phyloP scores from a whole-genome alignment of 2,888 invertebrate species.

The Drosophila cognata region DNA sequence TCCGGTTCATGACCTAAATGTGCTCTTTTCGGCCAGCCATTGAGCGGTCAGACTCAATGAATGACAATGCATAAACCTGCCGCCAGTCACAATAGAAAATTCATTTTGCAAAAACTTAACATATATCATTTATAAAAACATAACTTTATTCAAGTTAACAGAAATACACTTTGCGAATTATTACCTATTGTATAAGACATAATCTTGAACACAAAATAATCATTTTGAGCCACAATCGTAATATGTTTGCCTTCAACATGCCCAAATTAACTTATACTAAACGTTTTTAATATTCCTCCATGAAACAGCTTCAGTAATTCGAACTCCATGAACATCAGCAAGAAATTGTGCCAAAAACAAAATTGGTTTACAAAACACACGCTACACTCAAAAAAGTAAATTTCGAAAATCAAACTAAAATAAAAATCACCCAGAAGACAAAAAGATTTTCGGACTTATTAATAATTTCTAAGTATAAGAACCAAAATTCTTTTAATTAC shows the following conservation, averaged over 20 bases:
- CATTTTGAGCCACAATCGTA: not conserved
- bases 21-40: slow-evolving; percentile 34
- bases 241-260: not conserved
- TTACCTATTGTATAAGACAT: not conserved
- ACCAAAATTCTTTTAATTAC: not conserved
- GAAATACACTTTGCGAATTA: not conserved
- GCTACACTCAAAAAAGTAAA: not conserved
- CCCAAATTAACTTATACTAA: not conserved
- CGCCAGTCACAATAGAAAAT: not conserved
- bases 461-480: not conserved
- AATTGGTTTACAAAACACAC: not conserved
- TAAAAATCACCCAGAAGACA: not conserved
- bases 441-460: not conserved
- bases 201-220: not conserved
- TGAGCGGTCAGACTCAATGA: not conserved
- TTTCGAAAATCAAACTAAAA: not conserved
- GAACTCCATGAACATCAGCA: not conserved
- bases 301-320: not conserved
- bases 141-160: not conserved
- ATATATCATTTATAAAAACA: not conserved
- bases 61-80: not conserved
- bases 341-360: not conserved
- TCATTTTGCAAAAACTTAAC: not conserved
- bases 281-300: not conserved
- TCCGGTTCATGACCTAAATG: slow-evolving; percentile 76